Base-by-base conservation (phyloP, 2,113 vertebrate species). In the Narcine bancroftii region DNA sequence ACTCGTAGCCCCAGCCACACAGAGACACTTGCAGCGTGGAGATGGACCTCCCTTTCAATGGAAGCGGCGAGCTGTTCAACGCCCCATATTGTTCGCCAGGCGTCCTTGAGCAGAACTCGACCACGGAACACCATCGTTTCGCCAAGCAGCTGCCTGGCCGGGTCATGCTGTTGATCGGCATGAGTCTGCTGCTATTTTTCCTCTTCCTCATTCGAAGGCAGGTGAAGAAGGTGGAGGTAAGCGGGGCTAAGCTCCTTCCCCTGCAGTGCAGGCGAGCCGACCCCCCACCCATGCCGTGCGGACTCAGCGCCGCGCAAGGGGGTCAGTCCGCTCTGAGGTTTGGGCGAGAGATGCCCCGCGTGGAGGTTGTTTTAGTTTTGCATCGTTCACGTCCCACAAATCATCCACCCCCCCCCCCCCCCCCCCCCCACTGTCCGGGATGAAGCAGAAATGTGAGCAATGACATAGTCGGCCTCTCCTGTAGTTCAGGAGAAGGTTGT, bases 171-270 rank as follows among this genome's bases (percentile, higher is more conserved):
- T 15, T 91, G 24, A 69, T 65, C 3, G 89, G 89, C 17, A 91
- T 69, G 24, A 24, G 60, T 69, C 21, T 91, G 63, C 47, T 91
- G 33, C 2, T 91, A 5, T 45, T 91, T 69, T 66, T 91, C 65
- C 89, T 91, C 24, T 91, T 91, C 89, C 89, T 91, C 21, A 91
- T 91, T 45, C 60, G 89, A 91, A 91, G 89, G 42, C 89, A 66
- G 63, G 39, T 69, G 65, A 91, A 91, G 24, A 69, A 63, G 89
- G 63, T 66, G 39, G 65, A 69, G 89, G 89, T 91, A 91, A 69
- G 89, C 63, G 56, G n/a, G n/a, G n/a, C n/a, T n/a, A n/a, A n/a
- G n/a, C n/a, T n/a, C n/a, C n/a, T n/a, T n/a, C n/a, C n/a, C n/a
- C n/a, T n/a, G n/a, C n/a, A n/a, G n/a, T n/a, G n/a, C n/a, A n/a